Base-by-base conservation (phyloP, 2,797 vertebrate species). In the Darevskia mixta region DNA sequence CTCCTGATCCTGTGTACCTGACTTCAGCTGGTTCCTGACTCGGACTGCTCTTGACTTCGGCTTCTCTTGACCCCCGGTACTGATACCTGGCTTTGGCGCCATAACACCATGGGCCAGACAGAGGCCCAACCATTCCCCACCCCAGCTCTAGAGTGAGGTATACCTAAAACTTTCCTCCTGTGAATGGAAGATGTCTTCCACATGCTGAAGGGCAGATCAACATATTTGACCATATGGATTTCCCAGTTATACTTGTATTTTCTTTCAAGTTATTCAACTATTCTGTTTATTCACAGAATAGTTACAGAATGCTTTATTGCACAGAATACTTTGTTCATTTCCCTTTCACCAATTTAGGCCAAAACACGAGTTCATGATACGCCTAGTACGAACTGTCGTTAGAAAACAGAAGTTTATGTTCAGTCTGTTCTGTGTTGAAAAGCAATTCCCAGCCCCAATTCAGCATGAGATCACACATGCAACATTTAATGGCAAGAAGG, bases 271-370 rank as follows among this genome's bases (percentile, higher is more conserved):
- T 92, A 0, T 86, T 92, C 77, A 82, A 88, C 80, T 88, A 45
- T 91, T 94, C 13, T 5, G 15, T 1, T 82, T 91, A 2, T 67
- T 67, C 64, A 20, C 5, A 7, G 18, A 67, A 67, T 27, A 67
- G 64, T 27, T 93, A 92, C 67, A 88, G 49, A 86, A 86, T 75
- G 32, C 67, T 88, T 90, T 88, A 87, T 92, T 90, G 3, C 1
- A 5, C 87, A 92, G 72, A 32, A 81, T 91, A 8, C 29, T 69
- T 15, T 55, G 49, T 92, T 92, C 87, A 94, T 95, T 95, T 95
- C 94, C 90, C 92, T 35, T 89, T 94, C 92, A 27, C 29, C 90
- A 73, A 0, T 84, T n/a, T 78, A 90, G 90, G 86, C 75, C 71
- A 94, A 94, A 94, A 94, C 77, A 88, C n/a, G 84, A 77, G 18